Evolutionary conservation across 2,113 vertebrate genomes (phyloP), one percentile per base, ranked within the genome.

Genomic region (Trinectes maculatus): DNA sequence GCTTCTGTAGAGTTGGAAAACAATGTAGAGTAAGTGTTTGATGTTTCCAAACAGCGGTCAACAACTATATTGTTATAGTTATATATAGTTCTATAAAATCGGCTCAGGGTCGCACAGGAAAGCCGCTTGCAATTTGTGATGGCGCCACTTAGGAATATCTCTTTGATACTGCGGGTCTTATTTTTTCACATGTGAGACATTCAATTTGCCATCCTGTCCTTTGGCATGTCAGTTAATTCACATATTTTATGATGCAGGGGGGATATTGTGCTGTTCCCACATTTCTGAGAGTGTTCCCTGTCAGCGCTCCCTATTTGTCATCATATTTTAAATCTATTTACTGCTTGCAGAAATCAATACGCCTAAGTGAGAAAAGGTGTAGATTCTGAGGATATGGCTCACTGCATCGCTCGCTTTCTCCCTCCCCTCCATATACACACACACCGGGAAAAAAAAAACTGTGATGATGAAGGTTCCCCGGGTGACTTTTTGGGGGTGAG

Each of bases 241-340:
- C 71, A 85, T 83, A 84, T 80, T 90, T 90, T 86, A 92, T 59
- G 86, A 82, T 81, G 83, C 76, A 71, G 78, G 16, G 67, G 73
- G 87, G 77, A 86, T 88, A 80, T 90, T 91, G 77, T 90, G 89
- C 85, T 80, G 87, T 82, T 82, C 73, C 83, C 80, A 90, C 85
- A 87, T 90, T 89, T 87, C 85, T 85, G 79, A 78, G 83, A 80
- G 85, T 82, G 84, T 83, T 84, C 82, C 83, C 86, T 47, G 89
- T 90, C 90, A 91, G 87, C 78, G 75, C 77, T 87, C 84, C 85
- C 83, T 90, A 86, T 87, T 91, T 88, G 87, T 89, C 89, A 89
- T 90, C 90, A 87, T 92, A 86, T 89, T 91, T 88, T 82, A 91
- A 91, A 93, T 92, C 91, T 92, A 92, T 92, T 93, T 92, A 91